Base-by-base conservation (phyloP, 2,888 invertebrate genomes). In the Cyaniris semiargus region DNA sequence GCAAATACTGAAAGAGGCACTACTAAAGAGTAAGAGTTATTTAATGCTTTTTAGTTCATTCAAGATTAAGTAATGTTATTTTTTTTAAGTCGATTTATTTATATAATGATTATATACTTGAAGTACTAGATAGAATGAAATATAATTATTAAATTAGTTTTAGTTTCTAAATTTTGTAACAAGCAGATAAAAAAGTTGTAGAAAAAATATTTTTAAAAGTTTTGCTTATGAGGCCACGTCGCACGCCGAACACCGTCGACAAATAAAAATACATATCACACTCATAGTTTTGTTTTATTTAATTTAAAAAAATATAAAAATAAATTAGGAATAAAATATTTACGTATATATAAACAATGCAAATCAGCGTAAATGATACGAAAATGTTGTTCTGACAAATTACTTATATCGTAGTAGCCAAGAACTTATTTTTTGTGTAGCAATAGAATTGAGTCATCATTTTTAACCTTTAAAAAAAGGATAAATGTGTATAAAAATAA, bases 251-350 rank as follows among this genome's bases (percentile, higher is more conserved):
- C 13, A 66, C 15, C 15, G 66, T 15, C 15, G 66, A 21, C 21
- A 27, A 66, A 66, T 31, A 66, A 66, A 66, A 66, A 15, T 10
- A 66, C 66, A 66, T 27, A 66, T 66, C 8, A 66, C 66, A 66
- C 27, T 66, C 27, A 66, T 31, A 66, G 18, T 15, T 27, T 27
- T 66, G 27, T 31, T 66, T 66, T 31, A 66, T 66, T 66, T 31
- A 66, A 27, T 66, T 15, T 31, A 60, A 66, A 60, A 60, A 66
- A 66, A 31, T 66, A 66, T 66, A 66, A 66, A 66, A 66, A 66
- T 66, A 66, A 66, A 18, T 66, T 27, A 66, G 27, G 66, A 66
- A 27, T 66, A 66, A 15, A 27, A 66, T 31, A 27, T 31, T 23
- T 31, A 66, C 18, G 66, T 66, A 66, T 66, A 27, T 31, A 66